These are phyloP conservation scores for Octonoba sinensis DNA, from an alignment of 2,888 invertebrate genomes.

Conservation along the genomic window DNA sequence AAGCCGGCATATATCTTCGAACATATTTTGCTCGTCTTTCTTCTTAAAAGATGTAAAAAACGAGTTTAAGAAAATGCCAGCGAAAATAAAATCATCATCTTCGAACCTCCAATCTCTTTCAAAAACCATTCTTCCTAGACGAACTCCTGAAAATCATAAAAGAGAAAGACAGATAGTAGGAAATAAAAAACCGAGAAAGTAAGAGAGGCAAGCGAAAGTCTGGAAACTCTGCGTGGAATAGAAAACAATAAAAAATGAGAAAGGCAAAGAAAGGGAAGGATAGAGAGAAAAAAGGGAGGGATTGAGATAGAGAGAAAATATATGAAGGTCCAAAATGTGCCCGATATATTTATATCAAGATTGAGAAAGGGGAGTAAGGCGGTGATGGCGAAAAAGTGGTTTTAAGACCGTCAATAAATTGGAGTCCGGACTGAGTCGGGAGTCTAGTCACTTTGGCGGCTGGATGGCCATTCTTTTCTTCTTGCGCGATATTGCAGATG, in stretches of 20 bases:
- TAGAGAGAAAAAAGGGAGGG: conserved; percentile 12
- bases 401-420: conserved; percentile 64
- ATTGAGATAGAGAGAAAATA: conserved; percentile 37
- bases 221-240: conserved; percentile 25
- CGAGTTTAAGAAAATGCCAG: neutral
- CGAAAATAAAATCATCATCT: conserved; percentile 63
- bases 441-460: conserved; percentile 50
- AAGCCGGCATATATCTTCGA: no score
- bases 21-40: no score
- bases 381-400: conserved; percentile 54
- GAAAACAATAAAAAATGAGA: conserved; percentile 51
- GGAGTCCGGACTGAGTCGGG: conserved; percentile 39
- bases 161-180: conserved; percentile 20
- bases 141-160: conserved; percentile 54
- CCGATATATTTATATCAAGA: conserved; percentile 60
- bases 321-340: conserved; percentile 57
- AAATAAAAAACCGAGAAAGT: conserved; percentile 22
- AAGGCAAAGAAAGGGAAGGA: conserved; percentile 16
- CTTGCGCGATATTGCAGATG: conserved; percentile 15
- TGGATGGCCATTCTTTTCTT: neutral
- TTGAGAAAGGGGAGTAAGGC: conserved; percentile 12
- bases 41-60: no score
- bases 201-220: neutral
- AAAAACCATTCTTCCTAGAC: conserved; percentile 52
- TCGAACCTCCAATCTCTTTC: conserved; percentile 60